phyloP scores from a whole-genome alignment of 2,113 vertebrate species.

The Symphodus melops region DNA sequence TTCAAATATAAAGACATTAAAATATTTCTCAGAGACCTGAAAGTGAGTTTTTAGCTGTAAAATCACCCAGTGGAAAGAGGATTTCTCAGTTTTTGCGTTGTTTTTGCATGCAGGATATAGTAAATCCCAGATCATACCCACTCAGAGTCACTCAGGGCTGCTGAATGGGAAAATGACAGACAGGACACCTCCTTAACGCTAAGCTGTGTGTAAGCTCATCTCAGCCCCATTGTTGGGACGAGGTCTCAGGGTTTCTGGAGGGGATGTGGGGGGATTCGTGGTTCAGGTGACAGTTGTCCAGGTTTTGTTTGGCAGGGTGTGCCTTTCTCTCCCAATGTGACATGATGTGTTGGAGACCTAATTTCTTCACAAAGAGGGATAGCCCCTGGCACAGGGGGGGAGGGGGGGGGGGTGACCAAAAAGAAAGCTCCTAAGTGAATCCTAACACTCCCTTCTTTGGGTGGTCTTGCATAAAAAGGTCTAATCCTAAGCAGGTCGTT shows the following conservation, averaged over 20 bases:
- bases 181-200: slow-evolving; percentile 1
- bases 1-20: too few relatives aligned
- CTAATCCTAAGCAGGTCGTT: not conserved
- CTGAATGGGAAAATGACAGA: slow-evolving; percentile 8
- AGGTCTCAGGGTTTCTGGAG: slow-evolving; percentile 38
- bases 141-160: slow-evolving; percentile 9
- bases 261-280: slow-evolving; percentile 18
- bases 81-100: too few relatives aligned
- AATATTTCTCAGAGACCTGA: too few relatives aligned
- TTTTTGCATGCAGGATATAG: not conserved
- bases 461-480: not conserved
- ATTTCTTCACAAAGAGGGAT: slow-evolving; percentile 55
- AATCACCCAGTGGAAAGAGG: too few relatives aligned
- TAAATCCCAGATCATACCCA: not conserved
- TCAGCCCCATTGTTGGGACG: slow-evolving; percentile 33
- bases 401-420: not conserved
- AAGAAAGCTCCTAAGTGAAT: not conserved
- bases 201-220: slow-evolving; percentile 42
- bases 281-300: slow-evolving; percentile 50
- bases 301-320: slow-evolving; percentile 66
- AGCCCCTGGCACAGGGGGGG: slow-evolving; percentile 26
- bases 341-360: slow-evolving; percentile 47
- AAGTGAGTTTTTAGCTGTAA: too few relatives aligned
- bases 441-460: not conserved
- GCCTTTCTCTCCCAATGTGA: slow-evolving; percentile 28